Evolutionary conservation across 2,888 invertebrate species (phyloP).

Genomic region (Sphecodes monilicornis): DNA sequence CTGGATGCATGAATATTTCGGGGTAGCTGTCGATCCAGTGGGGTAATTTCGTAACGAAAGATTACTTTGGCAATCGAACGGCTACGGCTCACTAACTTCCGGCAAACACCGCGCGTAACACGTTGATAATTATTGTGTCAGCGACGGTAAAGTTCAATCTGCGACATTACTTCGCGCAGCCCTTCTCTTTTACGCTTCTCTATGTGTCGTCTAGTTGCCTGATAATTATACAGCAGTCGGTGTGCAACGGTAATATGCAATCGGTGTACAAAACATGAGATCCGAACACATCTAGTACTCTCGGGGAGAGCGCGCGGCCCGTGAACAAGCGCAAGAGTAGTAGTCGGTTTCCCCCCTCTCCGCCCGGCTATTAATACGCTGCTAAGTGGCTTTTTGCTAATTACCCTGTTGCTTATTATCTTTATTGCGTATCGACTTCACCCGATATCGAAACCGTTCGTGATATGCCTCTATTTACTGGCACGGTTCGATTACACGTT

Average conservation of each 20-base stretch:
- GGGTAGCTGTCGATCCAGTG: neutral
- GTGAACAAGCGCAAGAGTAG: constrained; percentile 15
- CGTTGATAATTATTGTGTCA: constrained; percentile 35
- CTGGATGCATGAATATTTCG: neutral
- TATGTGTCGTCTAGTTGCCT: constrained; percentile 20
- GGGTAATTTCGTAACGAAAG: constrained; percentile 22
- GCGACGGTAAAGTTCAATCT: constrained; percentile 26
- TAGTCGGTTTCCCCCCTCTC: neutral
- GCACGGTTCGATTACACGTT: constrained; percentile 29
- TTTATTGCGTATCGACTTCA: constrained; percentile 50
- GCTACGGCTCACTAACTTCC: constrained; percentile 20
- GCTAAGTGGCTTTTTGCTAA: constrained; percentile 57
- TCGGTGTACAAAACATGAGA: constrained; percentile 39
- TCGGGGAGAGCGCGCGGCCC: neutral
- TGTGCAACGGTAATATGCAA: constrained; percentile 39
- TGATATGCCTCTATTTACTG: constrained; percentile 32
- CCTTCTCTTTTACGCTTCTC: constrained; percentile 27
- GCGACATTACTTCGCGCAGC: constrained; percentile 20
- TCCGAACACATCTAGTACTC: constrained; percentile 1
- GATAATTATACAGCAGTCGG: constrained; percentile 37
- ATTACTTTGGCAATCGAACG: constrained; percentile 29
- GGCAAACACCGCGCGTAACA: constrained; percentile 2
- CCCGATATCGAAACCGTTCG: constrained; percentile 28
- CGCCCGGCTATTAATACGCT: constrained; percentile 46
- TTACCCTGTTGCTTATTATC: constrained; percentile 58